Conservation (phyloP, 2,888 invertebrate species). For the Nezara viridula region DNA sequence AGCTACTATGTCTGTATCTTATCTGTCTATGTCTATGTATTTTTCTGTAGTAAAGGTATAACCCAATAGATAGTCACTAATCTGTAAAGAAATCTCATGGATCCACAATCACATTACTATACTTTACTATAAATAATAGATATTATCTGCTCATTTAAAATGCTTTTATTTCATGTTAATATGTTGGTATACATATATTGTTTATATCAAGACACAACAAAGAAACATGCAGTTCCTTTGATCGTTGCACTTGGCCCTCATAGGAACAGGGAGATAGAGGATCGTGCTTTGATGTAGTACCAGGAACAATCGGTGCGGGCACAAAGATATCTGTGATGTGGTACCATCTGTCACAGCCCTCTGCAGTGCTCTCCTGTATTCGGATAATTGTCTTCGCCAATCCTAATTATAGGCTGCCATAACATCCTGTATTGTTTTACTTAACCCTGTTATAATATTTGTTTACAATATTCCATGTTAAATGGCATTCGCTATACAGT, state of each 20-base stretch:
- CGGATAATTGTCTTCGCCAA: not conserved
- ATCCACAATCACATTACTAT: no score
- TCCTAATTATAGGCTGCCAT: not conserved
- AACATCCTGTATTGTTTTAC: not conserved
- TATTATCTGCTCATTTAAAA: no score
- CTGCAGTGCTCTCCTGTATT: not conserved
- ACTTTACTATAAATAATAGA: no score
- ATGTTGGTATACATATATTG: not conserved
- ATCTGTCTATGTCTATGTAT: no score
- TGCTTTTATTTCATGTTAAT: no score
- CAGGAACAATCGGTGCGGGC: not conserved
- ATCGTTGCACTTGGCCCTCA: not conserved
- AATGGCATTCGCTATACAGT: no score
- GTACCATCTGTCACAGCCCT: not conserved
- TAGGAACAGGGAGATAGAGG: not conserved
- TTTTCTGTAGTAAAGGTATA: no score
- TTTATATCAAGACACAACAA: not conserved
- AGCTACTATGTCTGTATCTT: no score
- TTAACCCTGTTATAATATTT: no score
- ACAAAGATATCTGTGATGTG: not conserved
- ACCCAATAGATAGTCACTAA: no score
- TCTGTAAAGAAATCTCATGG: no score
- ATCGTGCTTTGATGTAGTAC: not conserved
- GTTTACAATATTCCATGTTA: no score
- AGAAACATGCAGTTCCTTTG: not conserved